Evolutionary conservation across 2,888 invertebrate species (phyloP), one percentile per base, ranked within the genome.

Genomic region (Osedax fenrisi): DNA sequence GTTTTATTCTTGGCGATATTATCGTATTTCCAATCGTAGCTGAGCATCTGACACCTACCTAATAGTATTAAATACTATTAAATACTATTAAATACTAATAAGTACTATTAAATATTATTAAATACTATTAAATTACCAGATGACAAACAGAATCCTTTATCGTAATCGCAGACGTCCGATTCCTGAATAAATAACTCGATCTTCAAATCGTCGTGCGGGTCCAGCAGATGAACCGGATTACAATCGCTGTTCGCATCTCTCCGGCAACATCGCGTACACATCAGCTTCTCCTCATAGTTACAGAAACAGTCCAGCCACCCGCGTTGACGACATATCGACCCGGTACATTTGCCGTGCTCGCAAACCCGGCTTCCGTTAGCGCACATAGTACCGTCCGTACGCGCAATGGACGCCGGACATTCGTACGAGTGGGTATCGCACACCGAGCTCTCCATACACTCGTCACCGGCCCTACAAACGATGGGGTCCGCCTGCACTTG

Each of bases 281-380:
- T 41, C 10, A 17, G 17, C 5, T 5, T 17, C 10, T 41, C 5
- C 17, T 5, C 5, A 10, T 5, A 41, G 27, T 25, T 26, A 26
- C 68, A 68, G 2, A 2, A 27, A 68, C 68, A 68, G 68, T 68
- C 26, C 25, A 17, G 17, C 68, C 68, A 68, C 3, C 68, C 68
- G 26, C 26, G 1, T 22, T 22, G 26, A 24, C 17, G 26, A 25
- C 68, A 68, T 17, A 25, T 25, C 22, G 17, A 17, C 25, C 25
- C 68, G 10, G 5, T 26, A 26, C 68, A 68, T n/a, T 17, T 2
- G 22, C 68, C 68, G 10, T 21, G 25, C n/a, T 17, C 22, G n/a
- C 68, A 68, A 25, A 68, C 26, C n/a, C 68, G 68, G 27, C 25
- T 21, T 22, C 68, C 68, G 17, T 22, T 22, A 26, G 13, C 68